Conservation (phyloP, 1,140 invertebrate species). For the Zaprionus vittiger region DNA sequence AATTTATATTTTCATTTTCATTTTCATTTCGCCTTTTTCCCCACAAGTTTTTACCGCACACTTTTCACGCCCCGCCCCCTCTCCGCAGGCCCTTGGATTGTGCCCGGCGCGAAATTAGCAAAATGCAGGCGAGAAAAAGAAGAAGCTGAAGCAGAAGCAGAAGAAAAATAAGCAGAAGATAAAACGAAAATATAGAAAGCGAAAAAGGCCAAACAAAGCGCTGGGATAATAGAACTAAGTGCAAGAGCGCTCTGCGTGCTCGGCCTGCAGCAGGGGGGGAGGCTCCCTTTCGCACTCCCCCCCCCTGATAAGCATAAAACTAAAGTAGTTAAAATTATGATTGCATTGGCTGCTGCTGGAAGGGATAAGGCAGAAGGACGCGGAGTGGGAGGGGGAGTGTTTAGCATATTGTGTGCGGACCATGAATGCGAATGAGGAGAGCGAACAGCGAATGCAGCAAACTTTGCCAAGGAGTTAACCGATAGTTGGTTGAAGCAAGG, state of each 20-base stretch:
- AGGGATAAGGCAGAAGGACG: not conserved
- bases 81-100: constrained; percentile 52
- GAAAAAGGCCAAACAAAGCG: constrained; percentile 60
- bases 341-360: constrained; percentile 61
- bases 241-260: constrained; percentile 33
- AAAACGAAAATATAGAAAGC: not conserved
- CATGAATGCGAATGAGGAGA: constrained; percentile 71
- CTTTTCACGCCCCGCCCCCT: constrained; percentile 28
- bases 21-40: constrained; percentile 43
- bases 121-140: constrained; percentile 37
- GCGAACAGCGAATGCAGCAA: constrained; percentile 22
- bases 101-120: constrained; percentile 68
- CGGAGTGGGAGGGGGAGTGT: constrained; percentile 31
- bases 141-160: not conserved
- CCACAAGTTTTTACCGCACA: constrained; percentile 37
- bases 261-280: constrained; percentile 10
- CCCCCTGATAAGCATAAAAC: constrained; percentile 56
- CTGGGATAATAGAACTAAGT: constrained; percentile 72
- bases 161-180: not conserved
- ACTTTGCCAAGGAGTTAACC: constrained; percentile 27
- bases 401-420: constrained; percentile 72
- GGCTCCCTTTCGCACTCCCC: too few species aligned
- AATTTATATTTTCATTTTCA: constrained; percentile 73
- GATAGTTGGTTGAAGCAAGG: not conserved
- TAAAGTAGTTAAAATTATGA: constrained; percentile 82